A percentile compares a stretch with the other conserved stretches of the same genome.
phyloP scores from a whole-genome alignment of 2,113 vertebrate species.

The Equus przewalskii region DNA sequence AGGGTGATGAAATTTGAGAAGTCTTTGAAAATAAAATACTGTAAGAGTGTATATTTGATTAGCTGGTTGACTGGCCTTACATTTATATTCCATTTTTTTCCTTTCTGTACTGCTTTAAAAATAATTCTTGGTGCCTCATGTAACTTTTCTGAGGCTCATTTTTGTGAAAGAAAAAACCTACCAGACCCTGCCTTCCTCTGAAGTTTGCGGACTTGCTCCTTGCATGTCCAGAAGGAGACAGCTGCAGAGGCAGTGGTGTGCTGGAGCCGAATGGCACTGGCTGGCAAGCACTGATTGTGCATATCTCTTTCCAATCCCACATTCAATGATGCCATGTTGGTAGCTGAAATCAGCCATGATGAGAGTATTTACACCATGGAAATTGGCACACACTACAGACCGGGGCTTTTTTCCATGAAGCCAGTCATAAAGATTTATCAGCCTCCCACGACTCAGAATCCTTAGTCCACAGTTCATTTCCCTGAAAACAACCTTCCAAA shows the following conservation, averaged over 20 bases:
- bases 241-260: neutral
- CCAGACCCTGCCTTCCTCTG: neutral
- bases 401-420: neutral
- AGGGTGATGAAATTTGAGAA: neutral
- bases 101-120: neutral
- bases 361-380: neutral
- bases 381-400: neutral
- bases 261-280: too few species aligned
- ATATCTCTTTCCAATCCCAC: neutral
- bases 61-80: neutral
- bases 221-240: neutral
- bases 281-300: neutral
- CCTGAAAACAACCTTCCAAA: neutral
- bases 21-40: neutral
- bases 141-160: neutral
- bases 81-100: neutral
- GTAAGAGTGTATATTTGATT: neutral
- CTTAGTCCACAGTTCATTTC: neutral
- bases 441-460: neutral
- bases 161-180: neutral
- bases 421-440: neutral
- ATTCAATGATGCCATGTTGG: accelerated
- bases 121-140: conserved; percentile 5
- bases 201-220: neutral
- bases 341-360: neutral